Evolutionary conservation across 2,113 vertebrate species (phyloP).

Genomic region (western clawed frog (Xenopus tropicalis)): UCB_Xtro_10.0 CM004445.2:110918001-110918500

Average conservation of each 20-base stretch:
- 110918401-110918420: no score
- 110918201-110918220: conserved; percentile 28
- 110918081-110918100: conserved; percentile 38
- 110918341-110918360: conserved; percentile 19
- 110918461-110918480: no score
- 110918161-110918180: conserved; percentile 43
- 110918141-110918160: conserved; percentile 41
- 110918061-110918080: conserved; percentile 43
- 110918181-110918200: conserved; percentile 38
- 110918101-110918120: conserved; percentile 34
- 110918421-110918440: no score
- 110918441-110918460: no score
- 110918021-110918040: conserved; percentile 38
- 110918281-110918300: conserved; percentile 36
- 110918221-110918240: conserved; percentile 15
- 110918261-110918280: conserved; percentile 26
- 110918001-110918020: conserved; percentile 31
- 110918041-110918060: conserved; percentile 43
- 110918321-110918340: conserved; percentile 5
- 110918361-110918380: neutral
- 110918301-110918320: conserved; percentile 28
- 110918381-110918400: no score
- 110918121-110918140: conserved; percentile 34
- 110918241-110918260: conserved; percentile 19
- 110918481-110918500: no score